These are phyloP conservation scores for Urosaurus nigricauda DNA, from an alignment of 2,797 vertebrate species.

Conservation along the genomic window DNA sequence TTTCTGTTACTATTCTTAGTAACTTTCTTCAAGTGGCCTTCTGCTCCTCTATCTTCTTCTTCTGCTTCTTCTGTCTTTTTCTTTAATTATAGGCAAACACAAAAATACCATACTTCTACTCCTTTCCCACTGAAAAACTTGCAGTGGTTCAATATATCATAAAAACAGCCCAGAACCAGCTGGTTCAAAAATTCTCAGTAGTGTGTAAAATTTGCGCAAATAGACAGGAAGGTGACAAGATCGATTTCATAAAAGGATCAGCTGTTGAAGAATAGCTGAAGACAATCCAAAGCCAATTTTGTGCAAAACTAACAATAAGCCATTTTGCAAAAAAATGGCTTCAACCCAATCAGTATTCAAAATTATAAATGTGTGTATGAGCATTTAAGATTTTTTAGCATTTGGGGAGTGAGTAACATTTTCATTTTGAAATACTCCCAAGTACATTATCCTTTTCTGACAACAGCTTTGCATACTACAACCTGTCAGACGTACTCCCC, in stretches of 20 bases:
- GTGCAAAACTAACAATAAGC: neutral
- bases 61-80: neutral
- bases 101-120: neutral
- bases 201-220: neutral
- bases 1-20: conserved; percentile 18
- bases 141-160: neutral
- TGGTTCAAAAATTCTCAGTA: neutral
- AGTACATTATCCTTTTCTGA: neutral
- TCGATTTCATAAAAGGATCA: neutral
- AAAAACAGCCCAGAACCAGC: conserved; percentile 7
- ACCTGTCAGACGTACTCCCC: neutral
- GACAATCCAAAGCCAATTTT: neutral
- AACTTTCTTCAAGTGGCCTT: neutral
- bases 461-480: neutral
- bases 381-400: neutral
- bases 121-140: neutral
- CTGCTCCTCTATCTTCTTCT: neutral
- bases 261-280: neutral
- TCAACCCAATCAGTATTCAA: neutral
- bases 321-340: neutral
- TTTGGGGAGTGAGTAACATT: neutral
- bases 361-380: neutral
- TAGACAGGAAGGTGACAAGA: neutral
- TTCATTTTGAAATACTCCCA: neutral
- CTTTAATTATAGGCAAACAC: neutral